Base-by-base conservation (phyloP, 2,797 vertebrate genomes). In the Denticeps clupeoides region DNA sequence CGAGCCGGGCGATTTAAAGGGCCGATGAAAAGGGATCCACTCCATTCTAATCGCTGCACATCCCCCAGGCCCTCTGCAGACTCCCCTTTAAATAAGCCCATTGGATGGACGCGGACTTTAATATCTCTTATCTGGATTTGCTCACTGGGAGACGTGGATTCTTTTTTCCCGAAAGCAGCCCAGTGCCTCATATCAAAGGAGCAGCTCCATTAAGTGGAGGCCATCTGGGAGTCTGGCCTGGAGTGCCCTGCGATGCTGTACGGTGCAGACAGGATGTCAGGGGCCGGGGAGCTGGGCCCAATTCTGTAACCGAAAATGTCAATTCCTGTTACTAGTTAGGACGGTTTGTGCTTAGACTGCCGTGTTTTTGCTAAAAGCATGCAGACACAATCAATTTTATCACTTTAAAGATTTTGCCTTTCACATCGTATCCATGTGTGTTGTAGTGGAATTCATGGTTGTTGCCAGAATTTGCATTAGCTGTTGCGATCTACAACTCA, bases 1-100 rank as follows among this genome's bases (percentile, higher is more conserved):
- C 73, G 68, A 69, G 55, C 67, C 82, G 72, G 71, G 72, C 53
- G 50, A 37, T 27, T 55, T 77, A 82, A 70, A 67, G 68, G 56
- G 18, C 56, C 69, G 64, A 73, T 71, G 35, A 74, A 79, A 81
- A 75, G 28, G 24, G 68, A 78, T 77, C 38, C 41, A 13, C 52
- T 71, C 64, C 55, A 62, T 62, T n/a, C 59, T 69, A 47, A 66
- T 77, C 51, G 65, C 55, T 52, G 41, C 63, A 15, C n/a, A n/a
- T n/a, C n/a, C n/a, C n/a, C n/a, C n/a, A n/a, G n/a, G n/a, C n/a
- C n/a, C n/a, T n/a, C n/a, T n/a, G n/a, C n/a, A n/a, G n/a, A n/a
- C n/a, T n/a, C n/a, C n/a, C 51, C 61, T 70, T 69, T 10, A 28
- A 47, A 64, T 59, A 55, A 65, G 54, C 55, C 59, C 33, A 47